Evolutionary conservation across 2,113 vertebrate genomes (phyloP).

Genomic region (Campylorhamphus procurvoides): DNA sequence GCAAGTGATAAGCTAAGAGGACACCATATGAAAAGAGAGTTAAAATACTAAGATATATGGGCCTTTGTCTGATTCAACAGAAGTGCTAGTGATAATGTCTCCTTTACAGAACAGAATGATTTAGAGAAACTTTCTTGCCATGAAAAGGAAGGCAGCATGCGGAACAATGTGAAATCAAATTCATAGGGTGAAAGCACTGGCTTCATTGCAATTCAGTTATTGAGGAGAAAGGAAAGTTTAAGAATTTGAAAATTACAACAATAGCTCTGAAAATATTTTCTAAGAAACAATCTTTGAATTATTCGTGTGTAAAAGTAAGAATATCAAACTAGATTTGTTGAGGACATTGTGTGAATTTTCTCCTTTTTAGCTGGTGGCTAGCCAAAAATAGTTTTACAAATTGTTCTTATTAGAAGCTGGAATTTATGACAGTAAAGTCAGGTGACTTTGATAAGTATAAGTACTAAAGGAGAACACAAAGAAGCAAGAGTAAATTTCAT

Average conservation of each 20-base stretch:
- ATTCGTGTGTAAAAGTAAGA: neutral
- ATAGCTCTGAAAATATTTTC: neutral
- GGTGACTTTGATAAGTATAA: neutral
- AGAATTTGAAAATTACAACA: neutral
- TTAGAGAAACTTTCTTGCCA: neutral
- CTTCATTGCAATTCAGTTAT: neutral
- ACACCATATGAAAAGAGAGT: neutral
- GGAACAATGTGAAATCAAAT: neutral
- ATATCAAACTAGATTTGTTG: neutral
- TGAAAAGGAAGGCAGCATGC: neutral
- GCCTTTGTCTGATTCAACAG: neutral
- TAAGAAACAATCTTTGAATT: neutral
- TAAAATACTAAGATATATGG: neutral
- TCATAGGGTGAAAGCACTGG: neutral
- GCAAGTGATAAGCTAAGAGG: neutral
- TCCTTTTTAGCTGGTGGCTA: neutral
- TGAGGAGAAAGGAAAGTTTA: neutral
- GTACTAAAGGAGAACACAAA: neutral
- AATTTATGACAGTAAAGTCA: neutral
- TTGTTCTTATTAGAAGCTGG: neutral
- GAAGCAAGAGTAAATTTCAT: neutral
- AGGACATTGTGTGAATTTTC: accelerated
- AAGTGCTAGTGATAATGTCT: neutral
- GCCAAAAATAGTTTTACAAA: neutral
- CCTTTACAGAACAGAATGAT: neutral